Percentiles rank a stretch among this genome's conserved stretches.
Conservation (phyloP, 2,888 invertebrate species). For the Orchesella flavescens region DNA sequence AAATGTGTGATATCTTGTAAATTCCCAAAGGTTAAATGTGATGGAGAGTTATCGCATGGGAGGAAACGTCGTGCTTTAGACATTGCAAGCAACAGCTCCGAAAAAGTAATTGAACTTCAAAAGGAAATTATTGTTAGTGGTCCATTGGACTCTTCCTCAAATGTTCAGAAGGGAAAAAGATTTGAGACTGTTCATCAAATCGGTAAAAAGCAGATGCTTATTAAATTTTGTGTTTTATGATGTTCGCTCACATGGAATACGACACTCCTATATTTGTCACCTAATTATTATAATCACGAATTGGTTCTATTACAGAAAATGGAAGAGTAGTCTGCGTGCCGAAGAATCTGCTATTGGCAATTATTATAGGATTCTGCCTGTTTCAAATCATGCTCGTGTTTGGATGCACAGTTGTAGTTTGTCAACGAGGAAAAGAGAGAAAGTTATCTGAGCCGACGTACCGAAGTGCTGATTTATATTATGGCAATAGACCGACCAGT, state of each 20-base stretch:
- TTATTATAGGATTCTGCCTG: slow-evolving; percentile 69
- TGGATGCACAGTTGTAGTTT: slow-evolving; percentile 66
- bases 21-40: slow-evolving; percentile 67
- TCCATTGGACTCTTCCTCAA: slow-evolving; percentile 41
- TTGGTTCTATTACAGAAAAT: slow-evolving; percentile 49
- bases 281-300: no score
- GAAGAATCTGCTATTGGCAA: slow-evolving; percentile 68
- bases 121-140: slow-evolving; percentile 71
- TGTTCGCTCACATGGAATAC: no score
- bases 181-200: slow-evolving; percentile 42
- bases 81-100: slow-evolving; percentile 17
- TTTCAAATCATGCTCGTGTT: slow-evolving; percentile 69
- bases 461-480: slow-evolving; percentile 65
- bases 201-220: neutral
- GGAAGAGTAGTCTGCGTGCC: slow-evolving; percentile 66
- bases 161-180: slow-evolving; percentile 23
- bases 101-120: slow-evolving; percentile 66
- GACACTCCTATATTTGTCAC: no score
- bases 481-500: slow-evolving; percentile 57
- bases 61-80: slow-evolving; percentile 56
- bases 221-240: no score
- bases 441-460: slow-evolving; percentile 64
- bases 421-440: slow-evolving; percentile 68
- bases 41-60: slow-evolving; percentile 70
- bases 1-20: neutral